These are phyloP conservation scores for Asbolus verrucosus DNA, from an alignment of 1,140 invertebrate genomes.

Conservation along the genomic window DNA sequence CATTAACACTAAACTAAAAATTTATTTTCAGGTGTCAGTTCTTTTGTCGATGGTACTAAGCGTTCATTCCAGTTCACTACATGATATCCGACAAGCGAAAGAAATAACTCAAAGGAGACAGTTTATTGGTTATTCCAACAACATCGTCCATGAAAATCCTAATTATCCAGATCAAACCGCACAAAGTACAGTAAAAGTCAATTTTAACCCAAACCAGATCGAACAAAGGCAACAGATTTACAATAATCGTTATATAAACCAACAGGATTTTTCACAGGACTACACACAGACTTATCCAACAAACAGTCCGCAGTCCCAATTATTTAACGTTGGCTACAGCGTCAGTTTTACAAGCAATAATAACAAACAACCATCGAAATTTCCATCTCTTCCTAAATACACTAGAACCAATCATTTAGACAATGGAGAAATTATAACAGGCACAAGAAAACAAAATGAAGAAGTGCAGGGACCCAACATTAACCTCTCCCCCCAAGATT, in stretches of 20 bases:
- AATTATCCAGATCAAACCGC: constrained; percentile 52
- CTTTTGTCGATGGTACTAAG: neutral
- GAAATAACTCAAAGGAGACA: constrained; percentile 41
- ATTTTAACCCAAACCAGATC: constrained; percentile 16
- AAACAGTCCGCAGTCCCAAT: constrained; percentile 49
- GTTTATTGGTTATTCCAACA: constrained; percentile 49
- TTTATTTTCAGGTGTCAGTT: constrained; percentile 16
- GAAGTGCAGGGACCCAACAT: constrained; percentile 18
- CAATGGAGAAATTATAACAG: constrained; percentile 50
- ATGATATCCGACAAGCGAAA: constrained; percentile 12
- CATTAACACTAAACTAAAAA: neutral
- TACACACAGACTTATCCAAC: neutral
- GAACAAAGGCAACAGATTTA: neutral
- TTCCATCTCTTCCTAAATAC: constrained; percentile 37
- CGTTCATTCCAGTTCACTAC: neutral
- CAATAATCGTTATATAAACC: neutral
- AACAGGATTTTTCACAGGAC: no score
- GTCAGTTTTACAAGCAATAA: constrained; percentile 50
- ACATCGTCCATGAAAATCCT: constrained; percentile 49
- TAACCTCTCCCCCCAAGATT: constrained; percentile 12
- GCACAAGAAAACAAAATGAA: constrained; percentile 41
- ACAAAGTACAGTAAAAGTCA: constrained; percentile 49
- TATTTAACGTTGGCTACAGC: constrained; percentile 59
- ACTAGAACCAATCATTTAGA: constrained; percentile 19
- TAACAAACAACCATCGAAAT: neutral